Evolutionary conservation across 2,113 vertebrate species (phyloP), one percentile per base, ranked within the genome.

Genomic region (Nettapus auritus): DNA sequence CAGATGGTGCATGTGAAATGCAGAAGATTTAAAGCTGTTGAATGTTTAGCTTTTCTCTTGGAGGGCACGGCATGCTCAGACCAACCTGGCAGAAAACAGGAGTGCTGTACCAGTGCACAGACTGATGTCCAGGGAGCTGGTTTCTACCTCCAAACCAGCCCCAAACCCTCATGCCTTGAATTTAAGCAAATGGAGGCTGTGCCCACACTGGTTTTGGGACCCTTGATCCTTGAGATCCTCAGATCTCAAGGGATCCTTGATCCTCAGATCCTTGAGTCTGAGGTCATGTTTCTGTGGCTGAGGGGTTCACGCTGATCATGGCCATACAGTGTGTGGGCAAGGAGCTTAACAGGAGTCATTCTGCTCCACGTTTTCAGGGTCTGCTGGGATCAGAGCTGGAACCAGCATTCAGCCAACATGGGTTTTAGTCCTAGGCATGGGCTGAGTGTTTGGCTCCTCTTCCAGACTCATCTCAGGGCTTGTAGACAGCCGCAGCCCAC

Each of bases 1-100:
- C 77, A 89, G 79, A 50, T 23, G 17, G 67, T 83, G 36, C 3
- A 0, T 19, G 26, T 76, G 71, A 80, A 95, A 69, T 46, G 16
- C 38, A 36, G 38, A 52, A 82, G 79, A 76, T 64, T 42, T 79
- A 66, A 69, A 73, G 44, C 28, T 52, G 15, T 29, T 52, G 10
- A 42, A 38, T 0, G 0, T 71, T 92, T 8, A 3, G 0, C 42
- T 25, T 75, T 74, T 69, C 12, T 68, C 1, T 0, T 75, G 52
- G 31, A 52, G 36, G 31, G 55, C 52, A 34, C 3, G 9, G 33
- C 10, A 11, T 29, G 40, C 44, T 82, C 56, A 40, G 64, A 55
- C 9, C 78, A 44, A 69, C 40, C 33, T 78, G 71, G 25, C 50
- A 66, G 46, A 33, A 42, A 59, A 13, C 29, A 76, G n/a, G 20